phyloP scores from a whole-genome alignment of 2,888 invertebrate species.

The Dasypolia templi region DNA sequence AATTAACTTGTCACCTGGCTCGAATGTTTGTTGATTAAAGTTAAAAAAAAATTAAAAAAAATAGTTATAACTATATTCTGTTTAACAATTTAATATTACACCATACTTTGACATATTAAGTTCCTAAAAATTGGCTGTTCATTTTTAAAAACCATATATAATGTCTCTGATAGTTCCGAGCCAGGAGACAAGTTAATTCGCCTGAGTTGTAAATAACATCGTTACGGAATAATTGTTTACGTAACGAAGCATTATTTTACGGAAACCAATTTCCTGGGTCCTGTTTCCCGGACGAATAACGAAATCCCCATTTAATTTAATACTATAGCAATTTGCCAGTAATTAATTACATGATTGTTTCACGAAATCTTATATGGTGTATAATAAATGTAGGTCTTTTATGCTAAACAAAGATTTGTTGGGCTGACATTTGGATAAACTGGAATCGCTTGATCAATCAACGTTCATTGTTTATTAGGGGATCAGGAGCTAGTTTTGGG shows the following conservation, averaged over 20 bases:
- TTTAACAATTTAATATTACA: too few species aligned
- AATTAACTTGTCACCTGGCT: too few species aligned
- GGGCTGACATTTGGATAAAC: conserved; percentile 23
- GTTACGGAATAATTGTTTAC: conserved; percentile 15
- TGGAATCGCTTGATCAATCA: conserved; percentile 38
- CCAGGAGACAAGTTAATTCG: too few species aligned
- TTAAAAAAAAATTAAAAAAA: too few species aligned
- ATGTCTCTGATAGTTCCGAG: too few species aligned
- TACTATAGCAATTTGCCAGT: not conserved
- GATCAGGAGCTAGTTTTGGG: conserved; percentile 39
- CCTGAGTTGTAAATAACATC: too few species aligned
- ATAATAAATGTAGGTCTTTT: conserved; percentile 1
- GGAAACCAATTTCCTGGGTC: conserved; percentile 14
- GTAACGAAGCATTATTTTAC: conserved; percentile 6
- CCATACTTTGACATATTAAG: too few species aligned
- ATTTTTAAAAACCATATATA: too few species aligned
- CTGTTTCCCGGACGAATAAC: conserved; percentile 14
- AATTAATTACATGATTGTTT: conserved; percentile 33
- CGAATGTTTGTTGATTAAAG: too few species aligned
- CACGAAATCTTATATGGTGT: conserved; percentile 1
- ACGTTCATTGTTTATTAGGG: conserved; percentile 27
- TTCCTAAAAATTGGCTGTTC: too few species aligned
- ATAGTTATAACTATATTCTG: too few species aligned
- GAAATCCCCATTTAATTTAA: conserved; percentile 17
- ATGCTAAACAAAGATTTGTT: conserved; percentile 25